These are phyloP conservation scores for Onychorhynchus coronatus DNA, from an alignment of 2,113 vertebrate genomes.

Conservation along the genomic window DNA sequence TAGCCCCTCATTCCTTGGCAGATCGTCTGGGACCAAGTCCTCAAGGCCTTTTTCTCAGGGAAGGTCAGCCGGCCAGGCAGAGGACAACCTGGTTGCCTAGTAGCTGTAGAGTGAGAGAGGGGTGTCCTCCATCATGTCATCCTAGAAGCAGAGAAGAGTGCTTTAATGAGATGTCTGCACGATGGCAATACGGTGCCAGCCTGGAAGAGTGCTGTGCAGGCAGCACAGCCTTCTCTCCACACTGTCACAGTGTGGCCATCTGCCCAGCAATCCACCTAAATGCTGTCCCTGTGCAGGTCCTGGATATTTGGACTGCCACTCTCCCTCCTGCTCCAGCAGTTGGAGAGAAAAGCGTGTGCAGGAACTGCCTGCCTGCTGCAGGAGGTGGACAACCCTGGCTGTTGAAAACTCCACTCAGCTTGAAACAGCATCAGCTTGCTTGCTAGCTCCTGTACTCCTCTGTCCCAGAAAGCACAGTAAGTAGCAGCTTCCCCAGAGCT, in stretches of 20 bases:
- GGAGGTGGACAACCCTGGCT: background rate
- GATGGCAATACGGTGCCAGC: background rate
- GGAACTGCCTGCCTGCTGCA: background rate
- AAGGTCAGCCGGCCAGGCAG: background rate
- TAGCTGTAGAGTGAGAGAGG: slow-evolving; percentile 92
- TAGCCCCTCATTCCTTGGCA: slow-evolving; percentile 34
- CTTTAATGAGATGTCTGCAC: background rate
- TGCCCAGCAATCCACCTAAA: background rate
- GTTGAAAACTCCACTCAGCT: background rate
- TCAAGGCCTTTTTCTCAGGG: slow-evolving; percentile 36
- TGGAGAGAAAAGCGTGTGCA: background rate
- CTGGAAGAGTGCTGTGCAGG: background rate
- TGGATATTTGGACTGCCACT: background rate
- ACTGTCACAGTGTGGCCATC: background rate
- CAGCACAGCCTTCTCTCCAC: background rate
- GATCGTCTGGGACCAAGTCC: slow-evolving; percentile 38
- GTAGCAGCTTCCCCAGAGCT: background rate
- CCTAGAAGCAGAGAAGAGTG: slow-evolving; percentile 71
- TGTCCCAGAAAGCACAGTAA: background rate
- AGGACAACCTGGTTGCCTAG: slow-evolving; percentile 66
- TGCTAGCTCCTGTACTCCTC: background rate
- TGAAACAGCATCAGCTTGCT: background rate
- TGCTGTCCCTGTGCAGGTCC: background rate
- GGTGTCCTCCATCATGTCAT: slow-evolving; percentile 93
- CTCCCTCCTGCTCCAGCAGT: background rate